These are phyloP conservation scores for Antheraea yamamai DNA, from an alignment of 2,888 invertebrate genomes.

Conservation along the genomic window DNA sequence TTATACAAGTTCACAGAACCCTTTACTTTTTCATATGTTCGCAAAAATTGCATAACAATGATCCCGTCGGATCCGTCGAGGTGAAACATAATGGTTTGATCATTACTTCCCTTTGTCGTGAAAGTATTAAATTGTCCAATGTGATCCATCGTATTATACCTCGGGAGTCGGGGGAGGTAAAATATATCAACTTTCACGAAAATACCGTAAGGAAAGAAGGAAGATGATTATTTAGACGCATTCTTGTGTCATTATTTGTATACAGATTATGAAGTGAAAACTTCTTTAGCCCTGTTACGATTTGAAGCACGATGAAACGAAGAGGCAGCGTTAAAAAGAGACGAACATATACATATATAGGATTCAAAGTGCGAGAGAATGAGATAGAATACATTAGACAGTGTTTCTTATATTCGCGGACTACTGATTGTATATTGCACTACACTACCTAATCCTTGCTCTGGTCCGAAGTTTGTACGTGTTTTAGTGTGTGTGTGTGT, in stretches of 20 bases:
- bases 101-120: constrained; percentile 14
- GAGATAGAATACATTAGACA: too few relatives aligned
- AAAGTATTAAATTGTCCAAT: constrained; percentile 16
- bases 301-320: too few relatives aligned
- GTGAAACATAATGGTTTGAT: constrained; percentile 10
- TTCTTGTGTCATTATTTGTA: background rate
- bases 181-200: background rate
- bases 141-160: constrained; percentile 14
- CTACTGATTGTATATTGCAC: too few relatives aligned
- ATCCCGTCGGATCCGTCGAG: background rate
- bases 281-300: too few relatives aligned
- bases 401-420: too few relatives aligned
- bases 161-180: background rate
- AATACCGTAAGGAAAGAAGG: background rate
- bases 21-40: background rate
- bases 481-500: too few relatives aligned
- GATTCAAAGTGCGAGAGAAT: too few relatives aligned
- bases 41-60: constrained; percentile 7
- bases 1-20: background rate
- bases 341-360: too few relatives aligned
- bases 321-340: too few relatives aligned
- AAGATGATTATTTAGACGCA: background rate
- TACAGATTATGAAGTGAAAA: too few relatives aligned
- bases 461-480: too few relatives aligned
- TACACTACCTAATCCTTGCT: too few relatives aligned